Evolutionary conservation across 2,113 vertebrate genomes (phyloP), one percentile per base, ranked within the genome.

Genomic region (Todiramphus chloris): DNA sequence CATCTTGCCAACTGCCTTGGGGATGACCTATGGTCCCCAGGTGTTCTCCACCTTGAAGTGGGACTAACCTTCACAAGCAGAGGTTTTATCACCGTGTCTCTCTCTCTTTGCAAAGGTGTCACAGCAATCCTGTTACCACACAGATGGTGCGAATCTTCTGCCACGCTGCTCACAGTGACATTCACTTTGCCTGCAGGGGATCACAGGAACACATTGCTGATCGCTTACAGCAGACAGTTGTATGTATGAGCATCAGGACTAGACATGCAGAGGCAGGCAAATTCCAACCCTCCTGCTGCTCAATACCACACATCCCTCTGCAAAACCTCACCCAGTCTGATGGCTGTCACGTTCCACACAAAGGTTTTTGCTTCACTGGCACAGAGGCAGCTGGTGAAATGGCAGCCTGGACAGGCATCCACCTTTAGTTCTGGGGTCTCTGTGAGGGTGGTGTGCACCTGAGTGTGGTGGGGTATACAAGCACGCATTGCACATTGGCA

Each of bases 331-430:
- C 98, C 99, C 60, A 98, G 90, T 20, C 53, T 91, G 30, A 78
- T 86, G 3, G 98, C 97, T 0, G 74, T 97, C 97, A 99, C 80
- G 0, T 89, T 98, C 98, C 99, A 99, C 72, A 80, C 95, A 60
- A 98, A 97, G 56, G 98, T 98, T 83, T 98, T 97, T 12, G 97
- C 98, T 94, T 98, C 97, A 0, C 92, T 96, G 59, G 96, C 96
- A 53, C 98, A 99, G 75, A 99, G 94, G 94, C 99, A 99, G 93
- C 90, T 96, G 77, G 97, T 97, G 94, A 98, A 97, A 83, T 80
- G 15, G 44, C 96, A 90, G 58, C 66, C 95, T 87, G 95, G 67
- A 76, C 97, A 81, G 7, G 93, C 79, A 58, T 91, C 93, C 51
- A 96, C 91, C 72, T 88, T n/a, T 7, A 97, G 55, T 48, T 94